Evolutionary conservation across 2,888 invertebrate species (phyloP).

Genomic region (Melipona bicolor): DNA sequence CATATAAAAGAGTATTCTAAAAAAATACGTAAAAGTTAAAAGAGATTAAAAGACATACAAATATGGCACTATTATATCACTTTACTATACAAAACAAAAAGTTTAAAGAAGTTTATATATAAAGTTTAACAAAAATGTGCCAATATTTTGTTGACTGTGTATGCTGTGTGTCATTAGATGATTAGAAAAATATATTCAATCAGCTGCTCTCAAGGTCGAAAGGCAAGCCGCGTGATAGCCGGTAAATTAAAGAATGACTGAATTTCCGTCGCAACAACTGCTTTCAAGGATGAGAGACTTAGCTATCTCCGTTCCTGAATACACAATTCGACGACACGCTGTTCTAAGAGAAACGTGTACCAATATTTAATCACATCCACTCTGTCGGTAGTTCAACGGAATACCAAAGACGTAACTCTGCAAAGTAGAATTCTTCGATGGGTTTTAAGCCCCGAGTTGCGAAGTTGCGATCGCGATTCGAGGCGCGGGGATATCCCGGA

Average conservation of each 20-base stretch:
- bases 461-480: not conserved
- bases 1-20: too few relatives aligned
- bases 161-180: not conserved
- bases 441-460: not conserved
- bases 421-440: not conserved
- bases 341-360: not conserved
- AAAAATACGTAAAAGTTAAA: too few relatives aligned
- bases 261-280: not conserved
- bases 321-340: not conserved
- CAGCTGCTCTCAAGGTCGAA: not conserved
- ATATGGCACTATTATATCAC: too few relatives aligned
- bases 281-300: not conserved
- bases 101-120: too few relatives aligned
- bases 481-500: too few relatives aligned
- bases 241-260: conserved; percentile 3
- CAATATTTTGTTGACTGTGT: too few relatives aligned
- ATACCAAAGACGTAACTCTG: not conserved
- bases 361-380: not conserved
- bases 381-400: not conserved
- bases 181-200: not conserved
- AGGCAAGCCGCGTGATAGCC: not conserved
- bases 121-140: too few relatives aligned
- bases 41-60: too few relatives aligned
- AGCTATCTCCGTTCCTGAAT: too few relatives aligned
- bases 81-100: too few relatives aligned